phyloP scores from a whole-genome alignment of 2,797 vertebrate species.

The Chloroceryle amazona region DNA sequence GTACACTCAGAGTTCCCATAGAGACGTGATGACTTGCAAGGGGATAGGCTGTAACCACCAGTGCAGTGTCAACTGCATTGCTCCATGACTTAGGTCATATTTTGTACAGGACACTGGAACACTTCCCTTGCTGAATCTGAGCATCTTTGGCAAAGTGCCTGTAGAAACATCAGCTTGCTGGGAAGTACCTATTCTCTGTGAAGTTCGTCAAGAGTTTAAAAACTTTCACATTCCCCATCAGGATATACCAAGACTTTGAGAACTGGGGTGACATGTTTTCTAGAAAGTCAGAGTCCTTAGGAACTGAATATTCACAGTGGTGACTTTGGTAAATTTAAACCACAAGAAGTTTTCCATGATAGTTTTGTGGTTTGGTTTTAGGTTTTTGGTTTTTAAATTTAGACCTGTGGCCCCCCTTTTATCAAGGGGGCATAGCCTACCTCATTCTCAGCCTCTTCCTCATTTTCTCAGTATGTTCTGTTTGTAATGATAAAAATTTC shows the following conservation, averaged over 20 bases:
- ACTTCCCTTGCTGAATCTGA: not conserved
- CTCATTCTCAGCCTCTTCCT: not conserved
- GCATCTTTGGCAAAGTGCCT: not conserved
- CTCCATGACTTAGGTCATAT: not conserved
- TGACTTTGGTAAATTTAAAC: not conserved
- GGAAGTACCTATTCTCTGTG: not conserved
- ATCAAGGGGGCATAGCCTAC: not conserved
- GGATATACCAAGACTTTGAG: not conserved
- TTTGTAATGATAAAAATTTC: not conserved
- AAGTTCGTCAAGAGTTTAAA: not conserved
- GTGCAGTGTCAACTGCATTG: not conserved
- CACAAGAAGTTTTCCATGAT: not conserved
- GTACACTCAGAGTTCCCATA: not conserved
- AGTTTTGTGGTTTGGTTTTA: fast-evolving
- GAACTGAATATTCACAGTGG: not conserved
- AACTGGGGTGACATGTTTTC: not conserved
- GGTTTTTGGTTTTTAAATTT: not conserved
- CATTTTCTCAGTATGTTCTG: not conserved
- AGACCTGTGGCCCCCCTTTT: not conserved
- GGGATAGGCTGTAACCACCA: not conserved
- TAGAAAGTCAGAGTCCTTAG: not conserved
- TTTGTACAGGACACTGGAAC: not conserved
- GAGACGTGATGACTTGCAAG: not conserved
- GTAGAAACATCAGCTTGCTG: not conserved
- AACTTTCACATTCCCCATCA: not conserved